A percentile compares a stretch with the other conserved stretches of the same genome.
Evolutionary conservation across 2,888 invertebrate genomes (phyloP).

Genomic region (Dasypogon diadema): DNA sequence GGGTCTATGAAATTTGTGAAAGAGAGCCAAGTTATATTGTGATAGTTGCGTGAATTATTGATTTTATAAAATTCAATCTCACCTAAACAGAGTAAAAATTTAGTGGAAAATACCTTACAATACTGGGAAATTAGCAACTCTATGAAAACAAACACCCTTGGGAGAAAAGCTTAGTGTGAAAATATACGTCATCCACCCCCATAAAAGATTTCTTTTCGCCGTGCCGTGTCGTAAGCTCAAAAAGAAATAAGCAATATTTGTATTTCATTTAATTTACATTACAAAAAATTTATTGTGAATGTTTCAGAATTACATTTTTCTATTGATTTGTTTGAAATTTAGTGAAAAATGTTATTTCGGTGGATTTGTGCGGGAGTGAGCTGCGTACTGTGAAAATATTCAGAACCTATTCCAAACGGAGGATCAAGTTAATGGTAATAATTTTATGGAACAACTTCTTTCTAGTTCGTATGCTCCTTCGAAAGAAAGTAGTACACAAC

Average conservation of each 20-base stretch:
- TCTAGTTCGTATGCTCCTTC: too few species aligned
- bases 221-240: conserved; percentile 18
- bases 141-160: conserved; percentile 25
- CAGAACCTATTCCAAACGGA: too few species aligned
- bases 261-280: conserved; percentile 20
- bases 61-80: conserved; percentile 41
- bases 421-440: too few species aligned
- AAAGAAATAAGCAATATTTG: conserved; percentile 3
- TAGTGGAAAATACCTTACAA: conserved; percentile 16
- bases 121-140: conserved; percentile 41
- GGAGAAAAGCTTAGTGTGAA: conserved; percentile 1
- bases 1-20: neutral
- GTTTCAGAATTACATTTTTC: neutral
- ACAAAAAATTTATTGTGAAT: neutral
- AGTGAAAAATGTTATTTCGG: neutral
- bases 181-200: conserved; percentile 23
- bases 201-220: neutral
- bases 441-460: too few species aligned
- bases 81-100: conserved; percentile 18
- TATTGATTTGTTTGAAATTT: neutral
- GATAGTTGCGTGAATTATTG: conserved; percentile 47
- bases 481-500: too few species aligned
- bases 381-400: neutral
- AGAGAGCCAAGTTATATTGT: conserved; percentile 39
- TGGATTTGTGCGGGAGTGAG: neutral